Evolutionary conservation across 2,113 vertebrate species (phyloP).

Genomic region (Gulo gulo): DNA sequence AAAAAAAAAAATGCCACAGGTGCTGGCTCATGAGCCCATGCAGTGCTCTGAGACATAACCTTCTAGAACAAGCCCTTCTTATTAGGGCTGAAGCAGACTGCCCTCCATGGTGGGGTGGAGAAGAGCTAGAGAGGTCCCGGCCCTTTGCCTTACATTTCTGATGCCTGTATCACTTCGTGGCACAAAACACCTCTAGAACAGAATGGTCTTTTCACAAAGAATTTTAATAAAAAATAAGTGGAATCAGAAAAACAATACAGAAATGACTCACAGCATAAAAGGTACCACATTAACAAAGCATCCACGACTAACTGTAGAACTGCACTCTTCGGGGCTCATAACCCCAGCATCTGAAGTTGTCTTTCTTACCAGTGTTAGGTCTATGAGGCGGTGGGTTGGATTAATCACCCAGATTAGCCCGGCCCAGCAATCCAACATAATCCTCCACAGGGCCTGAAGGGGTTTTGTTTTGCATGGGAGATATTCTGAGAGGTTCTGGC

Average conservation of each 20-base stretch:
- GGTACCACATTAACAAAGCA: neutral
- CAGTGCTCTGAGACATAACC: neutral
- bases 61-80: neutral
- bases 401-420: neutral
- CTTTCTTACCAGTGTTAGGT: neutral
- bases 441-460: neutral
- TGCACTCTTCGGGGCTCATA: neutral
- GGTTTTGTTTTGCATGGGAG: neutral
- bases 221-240: neutral
- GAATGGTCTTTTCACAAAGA: neutral
- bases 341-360: neutral
- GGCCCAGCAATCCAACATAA: neutral
- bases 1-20: neutral
- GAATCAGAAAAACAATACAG: neutral
- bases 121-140: neutral
- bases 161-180: neutral
- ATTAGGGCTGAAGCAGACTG: neutral
- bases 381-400: neutral
- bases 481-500: neutral
- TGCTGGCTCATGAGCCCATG: neutral
- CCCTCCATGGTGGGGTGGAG: neutral
- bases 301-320: neutral
- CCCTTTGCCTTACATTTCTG: neutral
- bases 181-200: neutral
- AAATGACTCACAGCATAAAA: neutral